phyloP scores from a whole-genome alignment of 2,888 invertebrate species.

The Caenorhabditis sulstoni region DNA sequence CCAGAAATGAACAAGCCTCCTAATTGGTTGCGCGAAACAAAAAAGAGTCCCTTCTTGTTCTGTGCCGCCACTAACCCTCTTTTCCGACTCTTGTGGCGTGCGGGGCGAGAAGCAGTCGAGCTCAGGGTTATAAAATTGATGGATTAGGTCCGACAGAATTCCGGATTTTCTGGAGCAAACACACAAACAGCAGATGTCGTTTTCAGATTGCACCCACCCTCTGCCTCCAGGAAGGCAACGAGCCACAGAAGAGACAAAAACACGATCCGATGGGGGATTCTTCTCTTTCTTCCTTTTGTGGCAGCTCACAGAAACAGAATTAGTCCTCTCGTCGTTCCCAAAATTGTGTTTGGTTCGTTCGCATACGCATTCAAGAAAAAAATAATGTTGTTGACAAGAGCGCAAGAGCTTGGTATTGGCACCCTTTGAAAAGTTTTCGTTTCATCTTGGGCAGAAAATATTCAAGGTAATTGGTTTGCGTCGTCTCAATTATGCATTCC shows the following conservation, averaged over 20 bases:
- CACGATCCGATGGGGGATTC: not conserved
- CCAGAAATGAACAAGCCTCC: slow-evolving; percentile 48
- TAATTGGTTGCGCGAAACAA: slow-evolving; percentile 57
- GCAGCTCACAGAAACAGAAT: slow-evolving; percentile 18
- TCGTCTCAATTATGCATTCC: not conserved
- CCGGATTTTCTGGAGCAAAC: slow-evolving; percentile 8
- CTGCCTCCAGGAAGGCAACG: not conserved
- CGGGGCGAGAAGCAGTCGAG: slow-evolving; percentile 9
- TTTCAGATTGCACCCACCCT: slow-evolving; percentile 4
- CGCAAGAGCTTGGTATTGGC: slow-evolving; percentile 21
- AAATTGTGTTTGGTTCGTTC: slow-evolving; percentile 29
- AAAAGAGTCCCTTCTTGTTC: slow-evolving; percentile 22
- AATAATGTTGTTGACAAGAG: slow-evolving; percentile 32
- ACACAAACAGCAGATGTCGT: slow-evolving; percentile 13
- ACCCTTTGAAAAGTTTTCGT: not conserved
- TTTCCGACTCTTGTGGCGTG: slow-evolving; percentile 26
- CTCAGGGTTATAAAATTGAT: slow-evolving; percentile 52
- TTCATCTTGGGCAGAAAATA: not conserved
- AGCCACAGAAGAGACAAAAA: not conserved
- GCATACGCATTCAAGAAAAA: slow-evolving; percentile 23
- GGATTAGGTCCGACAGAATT: slow-evolving; percentile 51
- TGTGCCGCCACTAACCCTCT: too few relatives aligned
- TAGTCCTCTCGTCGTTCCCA: not conserved
- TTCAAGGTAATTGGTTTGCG: slow-evolving; percentile 5
- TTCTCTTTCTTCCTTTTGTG: not conserved